phyloP scores from a whole-genome alignment of 1,140 invertebrate species.

The Brevipalpus yothersi region DNA sequence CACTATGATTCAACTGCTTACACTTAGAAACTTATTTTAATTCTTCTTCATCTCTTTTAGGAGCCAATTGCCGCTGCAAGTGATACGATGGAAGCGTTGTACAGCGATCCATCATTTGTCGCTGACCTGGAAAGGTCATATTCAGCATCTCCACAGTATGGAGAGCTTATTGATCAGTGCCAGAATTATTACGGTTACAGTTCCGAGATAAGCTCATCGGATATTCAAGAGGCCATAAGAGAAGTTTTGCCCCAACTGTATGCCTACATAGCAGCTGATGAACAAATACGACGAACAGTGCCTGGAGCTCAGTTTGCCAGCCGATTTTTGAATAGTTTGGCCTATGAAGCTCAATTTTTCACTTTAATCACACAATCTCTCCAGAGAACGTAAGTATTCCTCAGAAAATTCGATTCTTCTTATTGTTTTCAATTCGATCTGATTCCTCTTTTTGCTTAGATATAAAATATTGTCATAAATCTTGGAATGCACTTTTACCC shows the following conservation, averaged over 20 bases:
- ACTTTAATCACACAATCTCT: neutral
- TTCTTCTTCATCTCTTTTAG: no score
- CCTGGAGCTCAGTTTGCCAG: neutral
- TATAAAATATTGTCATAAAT: neutral
- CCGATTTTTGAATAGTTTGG: neutral
- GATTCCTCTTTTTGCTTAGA: neutral
- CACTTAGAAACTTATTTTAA: no score
- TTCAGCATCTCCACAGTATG: no score
- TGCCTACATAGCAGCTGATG: neutral
- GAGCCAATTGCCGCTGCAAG: no score
- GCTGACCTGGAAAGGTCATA: no score
- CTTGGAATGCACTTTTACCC: neutral
- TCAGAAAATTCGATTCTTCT: neutral
- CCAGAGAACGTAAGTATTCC: neutral
- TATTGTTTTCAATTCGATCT: neutral
- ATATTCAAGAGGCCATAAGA: neutral
- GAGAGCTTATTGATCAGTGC: no score
- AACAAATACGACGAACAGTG: neutral
- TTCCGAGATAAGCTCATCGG: no score
- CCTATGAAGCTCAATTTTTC: neutral
- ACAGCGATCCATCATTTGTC: no score
- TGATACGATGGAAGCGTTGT: no score
- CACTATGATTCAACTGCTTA: no score
- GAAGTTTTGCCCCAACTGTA: neutral
- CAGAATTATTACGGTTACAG: no score